Percentiles rank a stretch among this genome's conserved stretches.
Conservation (phyloP, 1,140 invertebrate species). For the Drosophila ironensis region DNA sequence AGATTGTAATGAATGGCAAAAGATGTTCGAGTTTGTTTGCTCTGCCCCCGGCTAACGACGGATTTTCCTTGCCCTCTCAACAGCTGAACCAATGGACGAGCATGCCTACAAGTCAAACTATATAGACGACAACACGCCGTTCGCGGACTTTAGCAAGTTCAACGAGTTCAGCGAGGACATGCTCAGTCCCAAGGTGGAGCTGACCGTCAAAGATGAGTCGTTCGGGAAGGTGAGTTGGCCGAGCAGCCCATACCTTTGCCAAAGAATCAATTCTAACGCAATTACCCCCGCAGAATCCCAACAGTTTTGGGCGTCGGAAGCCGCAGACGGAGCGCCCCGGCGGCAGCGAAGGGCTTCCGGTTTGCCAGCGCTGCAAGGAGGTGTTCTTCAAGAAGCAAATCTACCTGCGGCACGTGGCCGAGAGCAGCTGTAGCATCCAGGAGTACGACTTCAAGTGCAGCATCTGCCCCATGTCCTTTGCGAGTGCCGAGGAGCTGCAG, state of each 20-base stretch:
- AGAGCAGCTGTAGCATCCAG: constrained; percentile 67
- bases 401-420: constrained; percentile 67
- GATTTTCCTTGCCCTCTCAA: neutral
- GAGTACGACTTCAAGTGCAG: constrained; percentile 78
- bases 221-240: constrained; percentile 45
- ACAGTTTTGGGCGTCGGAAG: constrained; percentile 68
- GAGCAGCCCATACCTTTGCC: too few relatives aligned
- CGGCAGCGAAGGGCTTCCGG: constrained; percentile 51
- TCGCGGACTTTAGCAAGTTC: constrained; percentile 65
- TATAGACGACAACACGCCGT: constrained; percentile 69
- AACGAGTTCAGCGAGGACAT: constrained; percentile 60
- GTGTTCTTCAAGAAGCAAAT: constrained; percentile 76
- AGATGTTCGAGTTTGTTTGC: neutral
- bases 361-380: constrained; percentile 78
- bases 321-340: constrained; percentile 61
- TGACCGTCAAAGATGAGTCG: constrained; percentile 55
- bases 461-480: constrained; percentile 78
- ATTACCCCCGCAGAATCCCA: constrained; percentile 51
- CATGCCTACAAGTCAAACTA: constrained; percentile 67
- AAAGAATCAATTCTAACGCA: too few relatives aligned
- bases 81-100: constrained; percentile 66
- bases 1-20: too few relatives aligned
- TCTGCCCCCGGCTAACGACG: too few relatives aligned
- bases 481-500: constrained; percentile 63
- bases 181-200: constrained; percentile 63